A percentile compares a stretch with the other conserved stretches of the same genome.
Evolutionary conservation across 2,888 invertebrate species (phyloP).

Genomic region (Acanthopleura granulata): DNA sequence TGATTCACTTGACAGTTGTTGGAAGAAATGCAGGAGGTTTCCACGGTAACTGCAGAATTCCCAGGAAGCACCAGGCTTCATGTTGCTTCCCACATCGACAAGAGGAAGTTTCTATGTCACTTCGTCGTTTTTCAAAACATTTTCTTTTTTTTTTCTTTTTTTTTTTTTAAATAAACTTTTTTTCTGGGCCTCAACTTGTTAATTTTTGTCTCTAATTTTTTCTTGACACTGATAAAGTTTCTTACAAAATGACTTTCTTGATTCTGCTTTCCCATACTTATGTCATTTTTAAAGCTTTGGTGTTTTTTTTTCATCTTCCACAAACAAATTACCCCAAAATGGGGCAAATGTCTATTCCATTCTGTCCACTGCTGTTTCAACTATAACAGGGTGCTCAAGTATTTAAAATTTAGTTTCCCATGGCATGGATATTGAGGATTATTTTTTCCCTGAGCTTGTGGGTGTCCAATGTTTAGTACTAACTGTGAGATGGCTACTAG

Average conservation of each 20-base stretch:
- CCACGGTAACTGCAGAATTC: not conserved
- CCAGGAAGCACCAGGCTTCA: not conserved
- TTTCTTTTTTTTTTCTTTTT: not conserved
- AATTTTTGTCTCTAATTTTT: no score
- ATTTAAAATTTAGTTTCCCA: conserved; percentile 6
- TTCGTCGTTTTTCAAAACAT: not conserved
- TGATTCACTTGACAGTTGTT: not conserved
- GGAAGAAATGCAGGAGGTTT: not conserved
- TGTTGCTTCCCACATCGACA: not conserved
- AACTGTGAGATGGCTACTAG: not conserved
- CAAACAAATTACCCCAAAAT: no score
- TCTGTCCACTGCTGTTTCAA: not conserved
- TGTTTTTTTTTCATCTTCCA: not conserved
- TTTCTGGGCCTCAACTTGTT: no score
- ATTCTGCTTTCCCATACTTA: not conserved
- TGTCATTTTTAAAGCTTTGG: not conserved
- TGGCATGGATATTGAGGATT: not conserved
- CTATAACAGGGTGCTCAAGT: not conserved
- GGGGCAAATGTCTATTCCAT: not conserved
- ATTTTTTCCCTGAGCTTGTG: not conserved
- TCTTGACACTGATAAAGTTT: not conserved
- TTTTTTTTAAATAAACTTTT: not conserved
- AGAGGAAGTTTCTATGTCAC: not conserved
- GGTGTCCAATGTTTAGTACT: not conserved
- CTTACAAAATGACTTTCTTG: not conserved